phyloP scores from a whole-genome alignment of 2,113 vertebrate genomes.

The Marmota monax region DNA sequence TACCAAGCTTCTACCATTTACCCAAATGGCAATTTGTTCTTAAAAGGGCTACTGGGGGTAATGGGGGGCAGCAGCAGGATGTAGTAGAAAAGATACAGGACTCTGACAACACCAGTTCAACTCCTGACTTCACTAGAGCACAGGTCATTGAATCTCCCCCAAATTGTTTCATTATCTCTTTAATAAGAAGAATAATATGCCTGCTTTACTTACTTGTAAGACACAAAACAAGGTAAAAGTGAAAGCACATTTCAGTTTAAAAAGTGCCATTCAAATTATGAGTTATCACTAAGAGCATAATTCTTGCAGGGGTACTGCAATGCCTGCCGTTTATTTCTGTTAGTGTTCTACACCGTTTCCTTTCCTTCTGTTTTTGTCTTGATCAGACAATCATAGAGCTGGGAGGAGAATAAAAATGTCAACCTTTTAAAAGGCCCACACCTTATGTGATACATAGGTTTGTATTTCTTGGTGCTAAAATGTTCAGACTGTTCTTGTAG shows the following conservation, averaged over 20 bases:
- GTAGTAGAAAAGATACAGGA: not conserved
- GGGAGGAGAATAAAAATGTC: slow-evolving; percentile 80
- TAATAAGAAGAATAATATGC: slow-evolving; percentile 19
- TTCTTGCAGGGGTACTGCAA: not conserved
- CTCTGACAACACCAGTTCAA: not conserved
- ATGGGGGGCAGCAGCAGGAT: not conserved
- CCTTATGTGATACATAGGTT: slow-evolving; percentile 82
- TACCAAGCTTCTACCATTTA: slow-evolving; percentile 64
- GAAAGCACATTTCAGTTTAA: not conserved
- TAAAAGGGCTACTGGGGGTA: not conserved
- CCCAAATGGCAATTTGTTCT: slow-evolving; percentile 69
- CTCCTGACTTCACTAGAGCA: not conserved
- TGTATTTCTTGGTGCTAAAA: slow-evolving; percentile 83
- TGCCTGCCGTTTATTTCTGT: slow-evolving; percentile 1
- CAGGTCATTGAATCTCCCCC: not conserved
- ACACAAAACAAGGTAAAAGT: slow-evolving; percentile 11
- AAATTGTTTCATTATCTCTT: not conserved
- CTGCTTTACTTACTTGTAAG: not conserved
- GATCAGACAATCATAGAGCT: slow-evolving; percentile 64
- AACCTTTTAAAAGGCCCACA: slow-evolving; percentile 75
- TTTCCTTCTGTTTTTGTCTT: slow-evolving; percentile 59
- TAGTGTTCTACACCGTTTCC: not conserved
- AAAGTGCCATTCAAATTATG: slow-evolving; percentile 24
- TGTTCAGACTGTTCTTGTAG: slow-evolving; percentile 64
- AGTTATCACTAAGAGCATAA: not conserved